Evolutionary conservation across 2,113 vertebrate species (phyloP).

Genomic region (Rafetus swinhoei): DNA sequence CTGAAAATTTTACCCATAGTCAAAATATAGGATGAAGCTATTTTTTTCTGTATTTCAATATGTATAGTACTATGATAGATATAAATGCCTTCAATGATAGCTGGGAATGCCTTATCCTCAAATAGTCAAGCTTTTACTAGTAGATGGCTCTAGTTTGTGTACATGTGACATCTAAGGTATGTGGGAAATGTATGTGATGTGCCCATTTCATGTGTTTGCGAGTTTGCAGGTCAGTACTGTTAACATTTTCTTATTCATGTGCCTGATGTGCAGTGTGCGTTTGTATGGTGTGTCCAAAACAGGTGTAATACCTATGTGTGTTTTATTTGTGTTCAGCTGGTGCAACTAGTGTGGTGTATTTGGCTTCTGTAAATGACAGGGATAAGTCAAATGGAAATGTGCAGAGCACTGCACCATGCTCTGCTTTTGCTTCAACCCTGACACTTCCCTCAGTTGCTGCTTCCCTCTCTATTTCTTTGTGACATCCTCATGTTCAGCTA

Average conservation of each 20-base stretch:
- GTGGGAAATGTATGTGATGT: neutral
- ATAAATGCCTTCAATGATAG: neutral
- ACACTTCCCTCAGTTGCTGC: neutral
- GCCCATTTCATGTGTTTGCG: neutral
- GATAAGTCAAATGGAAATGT: slow-evolving; percentile 25
- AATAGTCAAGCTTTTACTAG: neutral
- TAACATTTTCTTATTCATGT: neutral
- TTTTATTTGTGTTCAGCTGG: neutral
- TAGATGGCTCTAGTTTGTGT: neutral
- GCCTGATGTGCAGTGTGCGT: neutral
- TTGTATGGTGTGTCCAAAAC: neutral
- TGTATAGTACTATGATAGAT: neutral
- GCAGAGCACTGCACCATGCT: neutral
- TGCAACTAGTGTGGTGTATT: neutral
- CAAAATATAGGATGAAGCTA: neutral
- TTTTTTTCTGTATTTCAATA: neutral
- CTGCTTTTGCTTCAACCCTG: neutral
- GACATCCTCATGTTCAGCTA: slow-evolving; percentile 19
- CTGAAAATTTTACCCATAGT: neutral
- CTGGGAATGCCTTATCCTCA: neutral
- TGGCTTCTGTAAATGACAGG: neutral
- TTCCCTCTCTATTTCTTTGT: neutral
- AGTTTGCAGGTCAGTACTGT: neutral
- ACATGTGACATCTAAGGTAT: neutral
- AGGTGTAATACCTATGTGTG: neutral